Base-by-base conservation (phyloP, 2,113 vertebrate genomes). In the Sebastes schlegelii region DNA sequence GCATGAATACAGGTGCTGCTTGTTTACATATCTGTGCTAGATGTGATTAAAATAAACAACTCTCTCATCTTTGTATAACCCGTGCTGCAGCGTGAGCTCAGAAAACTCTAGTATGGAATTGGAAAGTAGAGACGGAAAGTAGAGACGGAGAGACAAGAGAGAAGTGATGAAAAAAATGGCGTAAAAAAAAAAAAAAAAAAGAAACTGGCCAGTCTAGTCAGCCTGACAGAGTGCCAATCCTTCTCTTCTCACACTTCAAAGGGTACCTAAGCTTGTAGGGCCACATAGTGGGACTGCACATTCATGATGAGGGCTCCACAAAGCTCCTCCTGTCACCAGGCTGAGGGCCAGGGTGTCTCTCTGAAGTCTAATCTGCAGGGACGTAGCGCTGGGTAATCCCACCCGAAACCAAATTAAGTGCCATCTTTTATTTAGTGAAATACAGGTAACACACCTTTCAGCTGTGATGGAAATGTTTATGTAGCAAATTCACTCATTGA, bases 181-280 rank as follows among this genome's bases (percentile, higher is more conserved):
- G 16, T 49, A 5, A 49, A 9, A 71, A 66, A 48, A 5, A 9
- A 71, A 66, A 48, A 5, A 68, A 78, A n/a, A 67, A 45, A 74
- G 62, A 74, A 89, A 67, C 77, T 79, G 80, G 76, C 58, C 89
- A 21, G 77, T 68, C 16, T 54, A 54, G 76, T 82, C 54, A 46
- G 68, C 8, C 82, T 83, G 83, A 90, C 49, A 79, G 67, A 84
- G 85, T 57, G 82, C 80, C 86, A 86, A 74, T 84, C 84, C 88
- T 68, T 88, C 88, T 89, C 81, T 82, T 80, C 87, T 92, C 65
- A 49, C 68, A 91, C 93, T 92, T 94, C 92, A 94, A 94, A 94
- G 86, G 71, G 83, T 83, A 82, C 84, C 86, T 90, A 85, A 88
- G 85, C 84, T 89, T 74, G 74, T 80, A 86, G 82, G 76, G 88